A percentile compares a stretch with the other conserved stretches of the same genome.
Evolutionary conservation across 2,113 vertebrate genomes (phyloP).

Genomic region (Jaculus jaculus): DNA sequence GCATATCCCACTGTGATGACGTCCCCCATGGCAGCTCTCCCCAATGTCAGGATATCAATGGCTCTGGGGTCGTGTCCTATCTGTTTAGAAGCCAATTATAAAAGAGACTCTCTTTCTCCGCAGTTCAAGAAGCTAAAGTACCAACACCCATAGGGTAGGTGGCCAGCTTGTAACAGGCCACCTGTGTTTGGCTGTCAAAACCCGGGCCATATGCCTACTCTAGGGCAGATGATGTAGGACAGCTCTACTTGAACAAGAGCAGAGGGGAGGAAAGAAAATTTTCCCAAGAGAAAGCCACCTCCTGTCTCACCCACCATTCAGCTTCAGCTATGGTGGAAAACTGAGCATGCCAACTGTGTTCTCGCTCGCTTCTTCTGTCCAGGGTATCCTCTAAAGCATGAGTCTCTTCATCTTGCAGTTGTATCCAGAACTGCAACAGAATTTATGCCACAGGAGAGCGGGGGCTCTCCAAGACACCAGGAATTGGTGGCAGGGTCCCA

Average conservation of each 20-base stretch:
- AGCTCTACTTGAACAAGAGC: neutral
- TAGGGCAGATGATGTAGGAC: no score
- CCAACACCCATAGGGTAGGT: no score
- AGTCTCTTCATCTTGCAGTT: neutral
- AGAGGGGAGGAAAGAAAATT: neutral
- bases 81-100: neutral
- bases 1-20: neutral
- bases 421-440: neutral
- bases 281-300: neutral
- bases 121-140: neutral
- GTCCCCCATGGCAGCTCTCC: neutral
- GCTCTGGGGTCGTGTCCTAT: no score
- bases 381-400: neutral
- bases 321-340: neutral
- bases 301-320: neutral
- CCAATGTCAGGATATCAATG: neutral
- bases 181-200: no score
- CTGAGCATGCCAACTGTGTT: fast-evolving
- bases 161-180: neutral
- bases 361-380: neutral
- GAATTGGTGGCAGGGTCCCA: neutral
- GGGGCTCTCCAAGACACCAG: neutral
- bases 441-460: neutral
- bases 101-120: neutral
- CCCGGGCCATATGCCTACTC: neutral